Percentiles rank a stretch among this genome's conserved stretches.
Conservation (phyloP, 2,888 invertebrate species). For the Marasmarcha lunaedactyla region DNA sequence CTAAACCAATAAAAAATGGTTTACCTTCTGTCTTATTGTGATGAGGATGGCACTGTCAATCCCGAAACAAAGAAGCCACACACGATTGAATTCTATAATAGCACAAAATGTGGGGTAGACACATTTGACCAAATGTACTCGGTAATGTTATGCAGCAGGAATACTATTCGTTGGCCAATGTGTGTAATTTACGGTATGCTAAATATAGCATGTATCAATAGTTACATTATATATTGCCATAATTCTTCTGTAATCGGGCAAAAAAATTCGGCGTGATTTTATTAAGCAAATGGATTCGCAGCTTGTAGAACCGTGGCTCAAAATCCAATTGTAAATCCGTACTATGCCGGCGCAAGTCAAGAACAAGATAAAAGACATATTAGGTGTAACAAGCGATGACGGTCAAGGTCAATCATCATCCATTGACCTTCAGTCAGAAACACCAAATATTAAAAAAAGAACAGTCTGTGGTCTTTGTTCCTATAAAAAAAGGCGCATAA, state of each 20-base stretch:
- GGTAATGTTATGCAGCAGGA: slow-evolving; percentile 11
- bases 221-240: slow-evolving; percentile 4
- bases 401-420: no score
- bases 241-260: not conserved
- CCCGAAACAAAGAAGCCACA: slow-evolving; percentile 8
- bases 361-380: no score
- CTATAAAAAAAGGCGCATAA: no score
- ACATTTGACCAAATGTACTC: slow-evolving; percentile 14
- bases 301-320: no score
- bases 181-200: not conserved
- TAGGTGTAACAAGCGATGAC: no score
- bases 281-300: not conserved
- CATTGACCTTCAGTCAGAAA: no score
- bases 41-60: slow-evolving; percentile 12
- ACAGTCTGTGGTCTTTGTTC: not conserved
- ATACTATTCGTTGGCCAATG: slow-evolving; percentile 15
- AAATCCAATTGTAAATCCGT: no score
- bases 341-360: no score
- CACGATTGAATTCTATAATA: slow-evolving; percentile 11
- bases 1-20: slow-evolving; percentile 20
- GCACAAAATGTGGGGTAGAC: slow-evolving; percentile 12
- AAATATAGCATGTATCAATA: slow-evolving; percentile 8
- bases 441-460: not conserved
- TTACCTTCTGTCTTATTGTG: slow-evolving; percentile 18
- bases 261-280: not conserved